phyloP scores from a whole-genome alignment of 2,888 invertebrate genomes.

The Diarsia mendica region DNA sequence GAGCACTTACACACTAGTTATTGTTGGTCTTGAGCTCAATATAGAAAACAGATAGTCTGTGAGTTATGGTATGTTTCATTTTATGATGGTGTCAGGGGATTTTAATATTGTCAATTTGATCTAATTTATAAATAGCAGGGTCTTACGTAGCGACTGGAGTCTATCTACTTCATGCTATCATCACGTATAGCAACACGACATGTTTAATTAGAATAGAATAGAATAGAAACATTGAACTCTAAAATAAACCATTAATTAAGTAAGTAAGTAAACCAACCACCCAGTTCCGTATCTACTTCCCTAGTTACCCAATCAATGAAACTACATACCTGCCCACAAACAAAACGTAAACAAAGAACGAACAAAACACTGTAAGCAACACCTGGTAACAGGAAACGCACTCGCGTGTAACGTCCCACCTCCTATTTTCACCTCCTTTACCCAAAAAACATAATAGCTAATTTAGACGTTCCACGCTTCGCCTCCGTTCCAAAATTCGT shows the following conservation, averaged over 20 bases:
- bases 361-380: slow-evolving; percentile 28
- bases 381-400: slow-evolving; percentile 49
- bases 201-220: too few relatives aligned
- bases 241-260: too few relatives aligned
- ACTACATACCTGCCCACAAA: not conserved
- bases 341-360: slow-evolving; percentile 24
- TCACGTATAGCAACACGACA: too few relatives aligned
- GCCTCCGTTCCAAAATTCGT: slow-evolving; percentile 47
- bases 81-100: too few relatives aligned
- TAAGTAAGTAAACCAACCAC: not conserved
- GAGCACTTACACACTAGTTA: not conserved
- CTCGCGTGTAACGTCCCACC: slow-evolving; percentile 51
- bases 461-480: slow-evolving; percentile 63
- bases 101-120: too few relatives aligned
- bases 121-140: too few relatives aligned
- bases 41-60: not conserved
- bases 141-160: too few relatives aligned
- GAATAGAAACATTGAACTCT: too few relatives aligned
- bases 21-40: not conserved
- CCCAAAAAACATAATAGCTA: slow-evolving; percentile 69
- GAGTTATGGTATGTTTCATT: not conserved
- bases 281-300: not conserved
- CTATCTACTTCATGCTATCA: too few relatives aligned
- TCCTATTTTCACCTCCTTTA: slow-evolving; percentile 68
- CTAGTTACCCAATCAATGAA: not conserved